Evolutionary conservation across 2,797 vertebrate genomes (phyloP), one percentile per base, ranked within the genome.

Genomic region (Pseudochromis fuscus): DNA sequence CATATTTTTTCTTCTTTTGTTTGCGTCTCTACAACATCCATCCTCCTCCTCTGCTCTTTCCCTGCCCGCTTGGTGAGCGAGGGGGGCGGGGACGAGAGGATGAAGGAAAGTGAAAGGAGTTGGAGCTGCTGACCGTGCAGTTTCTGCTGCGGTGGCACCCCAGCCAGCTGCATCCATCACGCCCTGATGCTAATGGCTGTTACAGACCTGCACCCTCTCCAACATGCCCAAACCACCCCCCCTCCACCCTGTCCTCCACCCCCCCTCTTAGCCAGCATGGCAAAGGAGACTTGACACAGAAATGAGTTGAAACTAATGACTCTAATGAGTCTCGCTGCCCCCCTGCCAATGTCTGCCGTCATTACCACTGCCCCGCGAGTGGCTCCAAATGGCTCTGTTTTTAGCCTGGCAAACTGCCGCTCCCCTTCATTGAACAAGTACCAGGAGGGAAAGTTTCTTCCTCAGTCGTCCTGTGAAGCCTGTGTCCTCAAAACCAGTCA

Each of bases 301-400:
- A 90, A 91, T 85, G 67, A 90, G 84, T 83, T 87, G 72, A 89
- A 88, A 86, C 83, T 88, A 90, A 91, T 90, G 87, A 88, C 75
- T 85, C 64, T 89, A 88, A 89, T 88, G 87, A 89, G 83, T 81
- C 77, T 74, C 11, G n/a, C 67, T 78, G 76, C 84, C 82, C 88
- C 78, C 84, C 83, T 85, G 83, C 87, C 85, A 87, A 77, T 49
- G 67, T 67, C 68, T 84, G 58, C 62, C 60, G 30, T 86, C 83
- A 82, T 90, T 86, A 89, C 83, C 2, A 49, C 81, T 75, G 73
- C 63, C 80, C 81, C 81, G 77, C 64, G 35, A 87, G 79, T 82
- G 76, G 67, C 67, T 89, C 77, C 85, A 87, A 85, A 82, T 78
- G 76, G 72, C 69, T 77, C 55, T 81, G 78, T 78, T 86, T 82